Conservation (phyloP, 1,140 invertebrate genomes). For the Asbolus verrucosus region DNA sequence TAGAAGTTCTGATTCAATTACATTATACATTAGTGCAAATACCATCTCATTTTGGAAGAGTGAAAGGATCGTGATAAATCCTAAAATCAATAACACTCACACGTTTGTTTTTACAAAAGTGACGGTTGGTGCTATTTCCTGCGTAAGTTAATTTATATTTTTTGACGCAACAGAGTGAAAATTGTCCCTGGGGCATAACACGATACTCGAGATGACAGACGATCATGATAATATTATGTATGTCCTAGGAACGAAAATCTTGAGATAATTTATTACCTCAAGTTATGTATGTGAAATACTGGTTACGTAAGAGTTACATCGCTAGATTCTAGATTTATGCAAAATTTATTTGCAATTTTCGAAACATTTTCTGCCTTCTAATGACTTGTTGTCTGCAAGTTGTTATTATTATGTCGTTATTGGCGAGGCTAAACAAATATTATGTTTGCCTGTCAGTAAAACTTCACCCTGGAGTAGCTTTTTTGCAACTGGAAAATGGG, state of each 20-base stretch:
- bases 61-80: background rate
- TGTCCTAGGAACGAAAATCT: no score
- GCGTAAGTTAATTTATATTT: background rate
- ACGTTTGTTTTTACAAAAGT: background rate
- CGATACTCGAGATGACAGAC: background rate
- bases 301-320: constrained; percentile 23
- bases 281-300: constrained; percentile 15
- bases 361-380: no score
- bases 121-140: background rate
- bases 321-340: no score
- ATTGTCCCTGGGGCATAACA: background rate
- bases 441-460: no score
- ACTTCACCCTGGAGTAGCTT: no score
- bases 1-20: background rate
- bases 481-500: no score
- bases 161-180: constrained; percentile 27
- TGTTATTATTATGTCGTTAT: no score
- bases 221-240: background rate
- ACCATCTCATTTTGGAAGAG: background rate
- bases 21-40: background rate
- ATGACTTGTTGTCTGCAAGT: no score
- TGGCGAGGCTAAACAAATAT: no score
- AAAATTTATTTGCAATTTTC: no score
- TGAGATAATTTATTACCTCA: no score
- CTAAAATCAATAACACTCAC: background rate